Percentiles rank a stretch among this genome's conserved stretches.
Evolutionary conservation across 2,113 vertebrate genomes (phyloP).

Genomic region (Muntiacus reevesi): DNA sequence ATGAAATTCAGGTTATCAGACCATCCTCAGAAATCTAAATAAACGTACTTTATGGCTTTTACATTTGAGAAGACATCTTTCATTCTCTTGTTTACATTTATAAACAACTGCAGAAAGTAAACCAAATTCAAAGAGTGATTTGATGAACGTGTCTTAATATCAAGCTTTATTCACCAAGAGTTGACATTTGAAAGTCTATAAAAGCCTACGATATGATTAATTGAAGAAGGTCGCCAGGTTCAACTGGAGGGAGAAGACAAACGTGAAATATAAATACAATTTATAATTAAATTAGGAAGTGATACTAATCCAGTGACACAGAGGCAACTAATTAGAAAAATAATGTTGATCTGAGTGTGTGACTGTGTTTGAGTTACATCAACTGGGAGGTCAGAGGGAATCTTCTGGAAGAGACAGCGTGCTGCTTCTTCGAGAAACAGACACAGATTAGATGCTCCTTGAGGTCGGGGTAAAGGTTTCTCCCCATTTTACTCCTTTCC

Average conservation of each 20-base stretch:
- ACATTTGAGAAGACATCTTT: no score
- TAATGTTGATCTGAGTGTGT: no score
- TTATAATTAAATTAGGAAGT: neutral
- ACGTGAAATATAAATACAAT: neutral
- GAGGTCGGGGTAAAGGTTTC: rapidly evolving
- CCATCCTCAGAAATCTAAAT: neutral
- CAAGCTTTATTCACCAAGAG: neutral
- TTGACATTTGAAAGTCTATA: neutral
- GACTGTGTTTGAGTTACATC: neutral
- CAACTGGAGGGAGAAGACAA: neutral
- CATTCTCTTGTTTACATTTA: neutral
- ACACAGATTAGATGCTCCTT: rapidly evolving
- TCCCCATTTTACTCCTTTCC: neutral
- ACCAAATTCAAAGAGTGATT: no score
- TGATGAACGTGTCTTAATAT: rapidly evolving
- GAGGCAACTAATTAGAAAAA: neutral
- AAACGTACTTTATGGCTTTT: rapidly evolving
- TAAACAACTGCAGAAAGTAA: neutral
- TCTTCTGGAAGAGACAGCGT: rapidly evolving
- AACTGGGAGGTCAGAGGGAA: neutral
- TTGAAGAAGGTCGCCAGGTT: rapidly evolving
- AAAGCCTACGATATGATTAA: neutral
- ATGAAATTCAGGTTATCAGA: rapidly evolving
- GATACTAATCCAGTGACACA: neutral
- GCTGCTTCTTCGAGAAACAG: rapidly evolving